Evolutionary conservation across 2,888 invertebrate species (phyloP).

Genomic region (Latrodectus hesperus): DNA sequence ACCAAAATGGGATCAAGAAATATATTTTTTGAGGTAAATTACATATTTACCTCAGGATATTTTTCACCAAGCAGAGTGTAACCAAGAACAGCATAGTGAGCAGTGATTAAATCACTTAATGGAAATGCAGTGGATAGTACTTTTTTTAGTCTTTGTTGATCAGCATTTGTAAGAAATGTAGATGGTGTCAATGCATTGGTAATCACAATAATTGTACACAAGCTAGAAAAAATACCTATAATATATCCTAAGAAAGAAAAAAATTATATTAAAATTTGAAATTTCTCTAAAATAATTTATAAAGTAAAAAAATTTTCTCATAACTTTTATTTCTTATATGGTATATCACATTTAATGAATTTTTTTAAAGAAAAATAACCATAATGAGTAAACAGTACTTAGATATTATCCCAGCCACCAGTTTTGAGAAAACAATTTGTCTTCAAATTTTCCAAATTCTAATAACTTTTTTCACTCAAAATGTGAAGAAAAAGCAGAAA

Average conservation of each 20-base stretch:
- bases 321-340: too few species aligned
- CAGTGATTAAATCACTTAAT: constrained; percentile 75
- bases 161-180: constrained; percentile 73
- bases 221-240: not conserved
- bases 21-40: too few species aligned
- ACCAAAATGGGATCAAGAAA: too few species aligned
- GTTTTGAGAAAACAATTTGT: too few species aligned
- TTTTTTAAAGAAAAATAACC: too few species aligned
- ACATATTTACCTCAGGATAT: constrained; percentile 76
- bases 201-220: not conserved
- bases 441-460: too few species aligned
- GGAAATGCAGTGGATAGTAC: constrained; percentile 75
- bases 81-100: constrained; percentile 85
- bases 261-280: not conserved
- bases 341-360: too few species aligned
- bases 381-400: too few species aligned
- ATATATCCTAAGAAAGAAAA: constrained; percentile 14
- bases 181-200: constrained; percentile 52
- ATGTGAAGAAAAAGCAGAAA: too few species aligned
- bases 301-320: too few species aligned
- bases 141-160: constrained; percentile 73
- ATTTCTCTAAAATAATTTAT: not conserved
- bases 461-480: too few species aligned
- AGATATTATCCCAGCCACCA: too few species aligned
- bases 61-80: constrained; percentile 81